Conservation (phyloP, 2,888 invertebrate species). For the Oscheius sp. region DNA sequence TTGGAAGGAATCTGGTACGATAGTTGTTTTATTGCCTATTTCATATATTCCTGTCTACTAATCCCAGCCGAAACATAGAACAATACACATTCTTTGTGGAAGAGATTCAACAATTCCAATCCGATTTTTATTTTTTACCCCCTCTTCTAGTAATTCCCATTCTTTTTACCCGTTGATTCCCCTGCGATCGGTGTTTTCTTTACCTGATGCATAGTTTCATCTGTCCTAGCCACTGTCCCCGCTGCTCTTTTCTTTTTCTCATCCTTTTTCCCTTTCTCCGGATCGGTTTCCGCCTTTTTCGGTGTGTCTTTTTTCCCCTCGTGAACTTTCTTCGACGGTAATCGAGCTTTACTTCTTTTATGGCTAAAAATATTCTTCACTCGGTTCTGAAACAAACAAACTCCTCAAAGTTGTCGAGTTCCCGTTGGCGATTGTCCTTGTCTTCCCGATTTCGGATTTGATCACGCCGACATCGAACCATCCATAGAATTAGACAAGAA, state of each 20-base stretch:
- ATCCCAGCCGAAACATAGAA: too few relatives aligned
- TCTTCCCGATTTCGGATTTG: conserved; percentile 44
- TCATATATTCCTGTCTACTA: too few relatives aligned
- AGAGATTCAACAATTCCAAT: too few relatives aligned
- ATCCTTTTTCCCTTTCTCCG: conserved; percentile 24
- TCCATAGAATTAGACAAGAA: conserved; percentile 45
- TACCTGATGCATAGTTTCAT: conserved; percentile 31
- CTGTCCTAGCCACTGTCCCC: conserved; percentile 12
- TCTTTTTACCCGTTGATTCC: too few relatives aligned
- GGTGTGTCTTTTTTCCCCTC: conserved; percentile 18
- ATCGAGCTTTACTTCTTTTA: background rate
- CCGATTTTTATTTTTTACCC: too few relatives aligned
- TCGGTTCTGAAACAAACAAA: background rate
- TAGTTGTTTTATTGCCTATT: too few relatives aligned
- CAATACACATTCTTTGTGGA: too few relatives aligned
- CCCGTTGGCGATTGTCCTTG: conserved; percentile 44
- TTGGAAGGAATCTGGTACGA: too few relatives aligned
- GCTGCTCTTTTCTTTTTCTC: conserved; percentile 6
- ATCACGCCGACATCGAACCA: conserved; percentile 53
- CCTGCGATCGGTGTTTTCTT: too few relatives aligned
- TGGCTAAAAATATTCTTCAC: conserved; percentile 3
- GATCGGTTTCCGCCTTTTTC: conserved; percentile 28
- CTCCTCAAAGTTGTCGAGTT: conserved; percentile 45
- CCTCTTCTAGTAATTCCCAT: too few relatives aligned
- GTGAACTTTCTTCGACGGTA: conserved; percentile 15